Evolutionary conservation across 2,888 invertebrate species (phyloP).

Genomic region (Odontocolon sp.): DNA sequence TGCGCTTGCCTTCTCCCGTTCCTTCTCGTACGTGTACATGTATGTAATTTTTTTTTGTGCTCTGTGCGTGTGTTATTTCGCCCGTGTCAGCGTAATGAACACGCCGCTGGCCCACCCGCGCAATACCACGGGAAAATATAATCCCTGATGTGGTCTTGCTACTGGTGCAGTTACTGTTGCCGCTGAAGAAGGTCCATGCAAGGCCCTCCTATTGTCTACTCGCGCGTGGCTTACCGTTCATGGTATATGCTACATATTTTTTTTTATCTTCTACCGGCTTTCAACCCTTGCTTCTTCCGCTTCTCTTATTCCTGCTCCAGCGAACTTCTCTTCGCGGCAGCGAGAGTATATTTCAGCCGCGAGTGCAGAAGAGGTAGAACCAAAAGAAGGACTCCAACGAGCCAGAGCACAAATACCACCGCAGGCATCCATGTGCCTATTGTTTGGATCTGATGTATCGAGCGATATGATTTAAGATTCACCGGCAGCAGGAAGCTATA

Average conservation of each 20-base stretch:
- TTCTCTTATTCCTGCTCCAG: background rate
- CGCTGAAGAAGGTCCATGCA: background rate
- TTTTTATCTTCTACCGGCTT: slow-evolving; percentile 14
- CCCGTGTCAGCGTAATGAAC: slow-evolving; percentile 75
- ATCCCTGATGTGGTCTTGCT: slow-evolving; percentile 29
- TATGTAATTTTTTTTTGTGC: background rate
- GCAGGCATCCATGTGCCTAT: slow-evolving; percentile 58
- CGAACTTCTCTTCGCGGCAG: background rate
- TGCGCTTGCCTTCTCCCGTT: no score
- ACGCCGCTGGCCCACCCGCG: slow-evolving; percentile 71
- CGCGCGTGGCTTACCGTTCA: slow-evolving; percentile 59
- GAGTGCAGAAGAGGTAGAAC: slow-evolving; percentile 19
- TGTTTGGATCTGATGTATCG: slow-evolving; percentile 69
- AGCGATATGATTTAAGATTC: slow-evolving; percentile 69
- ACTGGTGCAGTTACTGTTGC: background rate
- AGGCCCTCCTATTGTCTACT: slow-evolving; percentile 64
- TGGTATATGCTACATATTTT: slow-evolving; percentile 29
- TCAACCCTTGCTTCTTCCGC: slow-evolving; percentile 16
- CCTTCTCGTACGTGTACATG: no score
- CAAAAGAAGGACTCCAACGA: slow-evolving; percentile 21
- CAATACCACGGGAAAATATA: slow-evolving; percentile 55
- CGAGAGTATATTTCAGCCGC: background rate
- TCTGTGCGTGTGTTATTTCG: slow-evolving; percentile 58
- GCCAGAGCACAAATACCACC: slow-evolving; percentile 55
- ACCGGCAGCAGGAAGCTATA: slow-evolving; percentile 39